A percentile compares a stretch with the other conserved stretches of the same genome.
Conservation (phyloP, 64 coral and sea anemone genomes). For the Montipora capricornis region DNA sequence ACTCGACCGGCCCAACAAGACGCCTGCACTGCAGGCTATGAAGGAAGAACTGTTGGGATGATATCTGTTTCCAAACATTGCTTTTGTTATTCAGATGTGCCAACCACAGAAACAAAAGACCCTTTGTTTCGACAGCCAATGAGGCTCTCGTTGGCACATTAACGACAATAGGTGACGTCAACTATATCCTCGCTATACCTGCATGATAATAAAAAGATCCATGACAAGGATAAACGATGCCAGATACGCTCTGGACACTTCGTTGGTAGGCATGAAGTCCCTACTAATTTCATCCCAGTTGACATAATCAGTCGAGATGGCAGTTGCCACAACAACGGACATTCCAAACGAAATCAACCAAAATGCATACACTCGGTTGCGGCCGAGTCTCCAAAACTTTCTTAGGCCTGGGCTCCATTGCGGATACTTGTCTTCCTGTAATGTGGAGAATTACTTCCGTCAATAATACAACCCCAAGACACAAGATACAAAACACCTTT, state of each 20-base stretch:
- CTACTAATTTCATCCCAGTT: conserved; percentile 80
- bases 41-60: too few relatives aligned
- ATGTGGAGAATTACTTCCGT: background rate
- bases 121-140: too few relatives aligned
- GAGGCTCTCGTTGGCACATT: too few relatives aligned
- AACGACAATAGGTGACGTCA: too few relatives aligned
- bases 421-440: conserved; percentile 69
- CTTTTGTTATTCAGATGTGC: too few relatives aligned
- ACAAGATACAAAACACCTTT: background rate
- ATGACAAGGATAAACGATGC: conserved; percentile 81
- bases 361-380: conserved; percentile 72
- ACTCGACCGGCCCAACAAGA: too few relatives aligned
- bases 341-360: conserved; percentile 63
- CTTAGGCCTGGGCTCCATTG: conserved; percentile 68
- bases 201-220: conserved; percentile 81
- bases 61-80: too few relatives aligned
- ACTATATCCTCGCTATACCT: conserved; percentile 10
- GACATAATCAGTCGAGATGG: conserved; percentile 68
- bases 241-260: conserved; percentile 69
- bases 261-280: conserved; percentile 81
- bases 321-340: conserved; percentile 68
- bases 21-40: too few relatives aligned
- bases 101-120: too few relatives aligned
- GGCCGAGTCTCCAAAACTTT: conserved; percentile 65
- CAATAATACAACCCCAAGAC: background rate